Base-by-base conservation (phyloP, 2,888 invertebrate species). In the Erebia epiphron region DNA sequence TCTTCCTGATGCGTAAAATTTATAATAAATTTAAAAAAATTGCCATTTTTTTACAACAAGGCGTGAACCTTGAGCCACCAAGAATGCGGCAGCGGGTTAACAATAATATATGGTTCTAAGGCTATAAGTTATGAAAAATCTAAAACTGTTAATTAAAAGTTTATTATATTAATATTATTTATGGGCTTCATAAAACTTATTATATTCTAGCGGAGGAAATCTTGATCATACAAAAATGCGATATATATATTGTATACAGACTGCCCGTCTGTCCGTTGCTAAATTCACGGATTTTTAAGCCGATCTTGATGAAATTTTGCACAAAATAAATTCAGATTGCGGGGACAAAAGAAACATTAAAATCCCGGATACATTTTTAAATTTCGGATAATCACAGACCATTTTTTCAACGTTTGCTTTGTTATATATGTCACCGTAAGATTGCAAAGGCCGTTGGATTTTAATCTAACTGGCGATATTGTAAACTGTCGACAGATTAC, bases 331-430 rank as follows among this genome's bases (percentile, higher is more conserved):
- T 26, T 4, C 26, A 3, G 26, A 4, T 26, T 2, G 4, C 4
- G 3, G 26, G 4, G 2, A 26, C 2, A 26, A 26, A 4, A 3
- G 4, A 26, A 3, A 26, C 4, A 26, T 3, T 26, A 26, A 26
- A 26, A 26, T 26, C 26, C 26, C 3, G 26, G 26, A 26, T 26
- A 2, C 26, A 26, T 3, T 26, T 26, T 26, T 26, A 3, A 26
- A 26, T 4, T 4, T 26, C 26, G 3, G 3, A 3, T 26, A 26
- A 26, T 26, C 26, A 26, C 26, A 26, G 98, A 90, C 99, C 99
- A 85, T 99, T 98, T 21, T 21, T 21, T 21, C 21, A 21, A 21
- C 1, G n/a, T n/a, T n/a, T n/a, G n/a, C n/a, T n/a, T n/a, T n/a
- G n/a, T n/a, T n/a, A n/a, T n/a, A n/a, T n/a, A n/a, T n/a, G n/a